A percentile compares a stretch with the other conserved stretches of the same genome.
Conservation (phyloP, 2,797 vertebrate genomes). For the Glossophaga mutica region DNA sequence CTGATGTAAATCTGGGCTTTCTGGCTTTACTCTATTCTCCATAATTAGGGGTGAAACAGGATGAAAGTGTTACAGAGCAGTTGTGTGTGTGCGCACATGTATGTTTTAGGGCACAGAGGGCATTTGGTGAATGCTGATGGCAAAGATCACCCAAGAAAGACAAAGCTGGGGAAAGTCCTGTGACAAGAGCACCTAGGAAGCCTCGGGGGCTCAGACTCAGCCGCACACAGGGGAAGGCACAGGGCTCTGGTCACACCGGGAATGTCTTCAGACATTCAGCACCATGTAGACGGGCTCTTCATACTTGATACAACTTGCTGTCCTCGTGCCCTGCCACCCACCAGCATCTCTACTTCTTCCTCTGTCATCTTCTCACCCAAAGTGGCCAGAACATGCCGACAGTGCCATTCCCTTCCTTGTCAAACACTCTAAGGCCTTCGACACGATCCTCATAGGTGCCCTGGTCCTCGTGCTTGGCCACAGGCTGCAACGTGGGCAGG, state of each 20-base stretch:
- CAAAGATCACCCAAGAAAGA: neutral
- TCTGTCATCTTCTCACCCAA: slow-evolving; percentile 93
- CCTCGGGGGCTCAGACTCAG: neutral
- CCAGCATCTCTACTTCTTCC: slow-evolving; percentile 90
- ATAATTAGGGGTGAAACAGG: neutral
- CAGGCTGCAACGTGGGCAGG: slow-evolving; percentile 92
- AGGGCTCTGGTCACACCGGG: neutral
- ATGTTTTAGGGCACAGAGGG: neutral
- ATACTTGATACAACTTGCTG: slow-evolving; percentile 92
- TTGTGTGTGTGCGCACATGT: too few relatives aligned
- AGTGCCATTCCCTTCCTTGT: slow-evolving; percentile 84
- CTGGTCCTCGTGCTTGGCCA: slow-evolving; percentile 94
- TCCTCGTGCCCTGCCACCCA: slow-evolving; percentile 90
- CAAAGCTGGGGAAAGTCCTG: neutral
- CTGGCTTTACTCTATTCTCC: neutral
- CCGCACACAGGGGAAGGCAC: neutral
- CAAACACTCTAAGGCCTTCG: slow-evolving; percentile 92
- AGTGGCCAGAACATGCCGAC: slow-evolving; percentile 93
- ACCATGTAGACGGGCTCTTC: slow-evolving; percentile 78
- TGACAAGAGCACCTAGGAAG: neutral
- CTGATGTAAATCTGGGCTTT: neutral
- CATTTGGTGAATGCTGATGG: neutral
- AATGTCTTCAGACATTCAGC: neutral
- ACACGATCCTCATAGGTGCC: slow-evolving; percentile 93
- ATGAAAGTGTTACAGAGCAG: neutral